A percentile compares a stretch with the other conserved stretches of the same genome.
phyloP scores from a whole-genome alignment of 2,797 vertebrate genomes.

The Chiloscyllium punctatum region DNA sequence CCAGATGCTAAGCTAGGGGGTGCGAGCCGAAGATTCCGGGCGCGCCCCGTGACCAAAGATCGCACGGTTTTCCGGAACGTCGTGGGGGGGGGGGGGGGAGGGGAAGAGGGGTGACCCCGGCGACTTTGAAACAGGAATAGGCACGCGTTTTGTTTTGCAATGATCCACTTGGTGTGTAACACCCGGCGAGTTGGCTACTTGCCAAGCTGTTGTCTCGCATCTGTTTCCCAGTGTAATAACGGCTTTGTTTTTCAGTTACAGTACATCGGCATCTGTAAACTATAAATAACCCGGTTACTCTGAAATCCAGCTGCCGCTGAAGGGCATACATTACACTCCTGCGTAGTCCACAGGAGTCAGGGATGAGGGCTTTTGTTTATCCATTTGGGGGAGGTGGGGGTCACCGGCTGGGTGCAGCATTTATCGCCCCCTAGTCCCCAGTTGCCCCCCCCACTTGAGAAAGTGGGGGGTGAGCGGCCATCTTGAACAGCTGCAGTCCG shows the following conservation, averaged over 20 bases:
- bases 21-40: too few relatives aligned
- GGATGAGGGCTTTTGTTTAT: too few relatives aligned
- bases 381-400: too few relatives aligned
- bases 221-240: not conserved
- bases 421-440: too few relatives aligned
- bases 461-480: too few relatives aligned
- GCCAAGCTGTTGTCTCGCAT: not conserved
- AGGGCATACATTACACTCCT: not conserved
- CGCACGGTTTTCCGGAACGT: not conserved
- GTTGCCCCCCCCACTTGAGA: too few relatives aligned
- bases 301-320: not conserved
- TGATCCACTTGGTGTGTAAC: too few relatives aligned
- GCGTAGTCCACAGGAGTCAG: too few relatives aligned
- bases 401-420: not conserved
- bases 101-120: not conserved
- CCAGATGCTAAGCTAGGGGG: not conserved
- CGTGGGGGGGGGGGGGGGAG: not conserved
- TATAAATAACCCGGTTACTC: not conserved
- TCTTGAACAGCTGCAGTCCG: too few relatives aligned
- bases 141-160: too few relatives aligned
- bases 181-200: not conserved
- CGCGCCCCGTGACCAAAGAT: not conserved
- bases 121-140: not conserved
- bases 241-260: not conserved
- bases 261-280: not conserved